Conservation (phyloP, 2,797 vertebrate genomes). For the Eulemur mongoz region DNA sequence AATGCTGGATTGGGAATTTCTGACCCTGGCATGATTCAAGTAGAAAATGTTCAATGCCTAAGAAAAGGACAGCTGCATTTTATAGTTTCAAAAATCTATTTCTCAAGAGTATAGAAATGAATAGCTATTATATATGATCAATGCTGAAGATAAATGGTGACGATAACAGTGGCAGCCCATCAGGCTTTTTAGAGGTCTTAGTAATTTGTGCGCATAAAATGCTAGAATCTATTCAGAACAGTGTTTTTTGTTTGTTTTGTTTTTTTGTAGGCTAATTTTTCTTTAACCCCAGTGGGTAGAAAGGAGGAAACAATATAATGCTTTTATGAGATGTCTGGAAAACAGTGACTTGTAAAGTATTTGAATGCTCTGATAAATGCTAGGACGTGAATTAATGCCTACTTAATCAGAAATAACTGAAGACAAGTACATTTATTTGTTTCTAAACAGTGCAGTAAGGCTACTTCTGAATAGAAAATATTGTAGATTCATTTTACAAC, state of each 20-base stretch:
- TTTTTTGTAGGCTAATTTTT: neutral
- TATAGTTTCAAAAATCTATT: neutral
- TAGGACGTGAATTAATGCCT: neutral
- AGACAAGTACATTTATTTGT: neutral
- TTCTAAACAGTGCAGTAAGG: neutral
- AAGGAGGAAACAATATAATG: neutral
- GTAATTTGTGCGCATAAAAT: neutral
- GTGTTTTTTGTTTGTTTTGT: neutral
- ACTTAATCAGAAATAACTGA: neutral
- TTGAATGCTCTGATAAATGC: neutral
- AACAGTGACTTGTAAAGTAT: neutral
- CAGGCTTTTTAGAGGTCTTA: neutral
- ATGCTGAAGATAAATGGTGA: neutral
- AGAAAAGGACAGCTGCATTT: neutral
- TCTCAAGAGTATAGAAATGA: neutral
- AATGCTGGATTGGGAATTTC: neutral
- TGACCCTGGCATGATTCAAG: neutral
- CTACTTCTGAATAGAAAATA: neutral
- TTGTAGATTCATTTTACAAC: neutral
- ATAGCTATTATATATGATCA: neutral
- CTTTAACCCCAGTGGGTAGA: neutral
- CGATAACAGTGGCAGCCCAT: neutral
- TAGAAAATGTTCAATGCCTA: neutral
- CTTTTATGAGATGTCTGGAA: neutral
- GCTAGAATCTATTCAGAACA: neutral